phyloP scores from a whole-genome alignment of 2,888 invertebrate species.

The Trachelus troglodyta region DNA sequence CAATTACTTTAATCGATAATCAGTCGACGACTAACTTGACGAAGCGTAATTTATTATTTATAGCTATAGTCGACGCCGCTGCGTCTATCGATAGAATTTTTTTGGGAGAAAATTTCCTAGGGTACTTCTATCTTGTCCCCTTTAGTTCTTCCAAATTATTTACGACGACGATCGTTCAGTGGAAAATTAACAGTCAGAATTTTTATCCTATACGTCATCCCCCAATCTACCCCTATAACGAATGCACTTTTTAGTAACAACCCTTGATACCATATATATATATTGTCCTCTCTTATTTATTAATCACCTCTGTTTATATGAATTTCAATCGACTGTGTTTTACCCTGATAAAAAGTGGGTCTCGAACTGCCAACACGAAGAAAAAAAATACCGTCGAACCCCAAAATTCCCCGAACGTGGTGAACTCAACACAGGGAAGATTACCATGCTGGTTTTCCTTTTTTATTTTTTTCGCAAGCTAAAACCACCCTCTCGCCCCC shows the following conservation, averaged over 20 bases:
- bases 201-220: conserved; percentile 43
- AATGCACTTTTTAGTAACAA: neutral
- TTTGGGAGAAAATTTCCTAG: neutral
- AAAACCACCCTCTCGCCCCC: neutral
- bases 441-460: neutral
- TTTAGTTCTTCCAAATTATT: conserved; percentile 12
- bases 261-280: neutral
- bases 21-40: conserved; percentile 33
- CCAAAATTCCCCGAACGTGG: neutral
- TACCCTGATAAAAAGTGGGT: neutral
- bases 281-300: neutral
- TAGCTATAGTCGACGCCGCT: neutral
- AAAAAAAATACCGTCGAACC: neutral
- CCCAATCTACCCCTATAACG: neutral
- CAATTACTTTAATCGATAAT: conserved; percentile 63
- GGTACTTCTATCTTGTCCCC: neutral
- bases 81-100: neutral
- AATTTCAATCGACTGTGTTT: neutral
- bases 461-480: neutral
- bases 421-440: neutral
- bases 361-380: neutral
- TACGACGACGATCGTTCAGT: conserved; percentile 48
- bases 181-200: conserved; percentile 59
- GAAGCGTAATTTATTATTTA: neutral
- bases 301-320: neutral